Percentiles rank a stretch among this genome's conserved stretches.
phyloP scores from a whole-genome alignment of 2,113 vertebrate genomes.

The Butorides virescens region DNA sequence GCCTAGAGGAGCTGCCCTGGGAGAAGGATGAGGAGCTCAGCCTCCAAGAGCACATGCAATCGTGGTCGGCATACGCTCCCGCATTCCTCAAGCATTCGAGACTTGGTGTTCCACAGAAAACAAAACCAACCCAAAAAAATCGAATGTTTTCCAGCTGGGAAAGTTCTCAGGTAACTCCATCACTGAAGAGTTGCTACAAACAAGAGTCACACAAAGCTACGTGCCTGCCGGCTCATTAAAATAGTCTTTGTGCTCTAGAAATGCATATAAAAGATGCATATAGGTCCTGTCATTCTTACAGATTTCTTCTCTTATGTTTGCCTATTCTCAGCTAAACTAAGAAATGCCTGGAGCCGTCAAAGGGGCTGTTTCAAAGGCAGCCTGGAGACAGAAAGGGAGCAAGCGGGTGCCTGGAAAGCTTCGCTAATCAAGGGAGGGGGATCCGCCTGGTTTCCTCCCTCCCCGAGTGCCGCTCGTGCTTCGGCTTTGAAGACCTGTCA shows the following conservation, averaged over 20 bases:
- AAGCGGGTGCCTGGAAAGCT: not conserved
- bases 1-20: not conserved
- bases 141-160: not conserved
- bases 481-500: constrained; percentile 36
- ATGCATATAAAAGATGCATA: not conserved
- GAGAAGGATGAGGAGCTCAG: not conserved
- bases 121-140: not conserved
- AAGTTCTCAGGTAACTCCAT: not conserved
- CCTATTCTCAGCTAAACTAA: not conserved
- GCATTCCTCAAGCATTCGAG: fast-evolving
- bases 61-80: fast-evolving
- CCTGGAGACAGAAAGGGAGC: constrained; percentile 51
- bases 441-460: not conserved
- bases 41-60: fast-evolving
- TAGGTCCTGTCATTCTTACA: not conserved
- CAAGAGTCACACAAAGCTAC: not conserved
- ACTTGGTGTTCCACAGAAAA: fast-evolving
- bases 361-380: constrained; percentile 34
- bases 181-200: not conserved
- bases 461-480: not conserved
- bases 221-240: not conserved
- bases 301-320: not conserved
- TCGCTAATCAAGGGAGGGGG: not conserved
- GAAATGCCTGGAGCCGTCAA: constrained; percentile 22
- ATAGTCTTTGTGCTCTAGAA: not conserved